Base-by-base conservation (phyloP, 2,888 invertebrate genomes). In the Rhagonycha lutea region DNA sequence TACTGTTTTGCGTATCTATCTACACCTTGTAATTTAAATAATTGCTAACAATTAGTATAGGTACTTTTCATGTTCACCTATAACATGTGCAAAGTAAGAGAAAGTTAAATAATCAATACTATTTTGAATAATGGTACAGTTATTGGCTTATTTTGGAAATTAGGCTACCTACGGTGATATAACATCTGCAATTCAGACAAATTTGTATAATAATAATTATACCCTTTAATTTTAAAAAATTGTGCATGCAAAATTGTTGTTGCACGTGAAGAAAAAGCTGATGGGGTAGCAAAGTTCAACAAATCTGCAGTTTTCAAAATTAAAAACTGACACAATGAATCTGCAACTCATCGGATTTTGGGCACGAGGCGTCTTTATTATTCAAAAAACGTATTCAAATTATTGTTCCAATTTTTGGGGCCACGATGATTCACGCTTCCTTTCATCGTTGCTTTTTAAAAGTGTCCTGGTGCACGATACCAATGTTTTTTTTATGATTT, bases 71-170 rank as follows among this genome's bases (percentile, higher is more conserved):
- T 47, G 47, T 47, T 47, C n/a, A 47, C n/a, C 47, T 32, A 23
- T 32, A 47, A 69, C 69, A 69, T 69, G 69, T 69, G 69, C 69
- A 69, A 60, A 69, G 23, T 69, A 60, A 47, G 60, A 47, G 69
- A 60, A 69, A 65, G 24, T 65, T 14, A 24, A 65, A 65, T 65
- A 23, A 65, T 62, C 24, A 65, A 24, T 65, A 24, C 14, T 65
- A 24, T 65, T 26, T 24, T 26, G 3, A 65, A 65, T 26, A 24
- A 26, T n/a, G 11, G 8, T 24, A 24, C 18, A 8, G 24, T 23
- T 65, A 65, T 18, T 10, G 18, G 24, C 9, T 12, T 65, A 65
- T 65, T 26, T 65, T 24, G 11, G 8, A 47, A 47, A 47, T 47
- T 47, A 47, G 47, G 47, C 23, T 23, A 24, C 12, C n/a, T 14